phyloP scores from a whole-genome alignment of 1,140 invertebrate genomes.

The Saxidomus purpurata region DNA sequence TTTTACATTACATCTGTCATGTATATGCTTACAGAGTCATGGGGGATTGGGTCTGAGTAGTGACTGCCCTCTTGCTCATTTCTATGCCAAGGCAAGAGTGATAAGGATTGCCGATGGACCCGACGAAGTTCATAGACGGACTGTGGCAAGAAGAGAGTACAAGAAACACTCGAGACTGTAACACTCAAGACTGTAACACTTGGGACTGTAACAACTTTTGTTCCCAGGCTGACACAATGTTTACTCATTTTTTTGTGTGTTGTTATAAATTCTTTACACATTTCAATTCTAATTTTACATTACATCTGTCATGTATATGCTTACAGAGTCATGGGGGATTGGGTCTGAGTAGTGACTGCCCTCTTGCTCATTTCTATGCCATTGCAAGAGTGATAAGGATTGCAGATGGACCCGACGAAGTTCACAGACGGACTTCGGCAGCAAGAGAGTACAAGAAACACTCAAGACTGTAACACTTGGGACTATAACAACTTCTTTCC shows the following conservation, averaged over 20 bases:
- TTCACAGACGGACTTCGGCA: constrained; percentile 85
- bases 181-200: no score
- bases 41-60: constrained; percentile 83
- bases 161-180: constrained; percentile 57
- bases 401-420: constrained; percentile 87
- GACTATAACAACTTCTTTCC: no score
- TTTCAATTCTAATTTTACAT: no score
- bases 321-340: constrained; percentile 80
- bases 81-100: constrained; percentile 81
- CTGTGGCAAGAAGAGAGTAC: constrained; percentile 84
- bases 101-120: constrained; percentile 86
- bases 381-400: constrained; percentile 82
- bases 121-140: constrained; percentile 86
- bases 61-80: constrained; percentile 81
- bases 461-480: constrained; percentile 43
- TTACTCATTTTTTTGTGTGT: no score
- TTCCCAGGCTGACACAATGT: no score
- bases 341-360: constrained; percentile 82
- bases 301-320: no score
- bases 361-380: constrained; percentile 81
- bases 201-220: no score
- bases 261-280: no score
- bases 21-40: constrained; percentile 66
- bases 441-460: constrained; percentile 78
- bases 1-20: no score